Base-by-base conservation (phyloP, 2,797 vertebrate genomes). In the Urophycis tenuis region DNA sequence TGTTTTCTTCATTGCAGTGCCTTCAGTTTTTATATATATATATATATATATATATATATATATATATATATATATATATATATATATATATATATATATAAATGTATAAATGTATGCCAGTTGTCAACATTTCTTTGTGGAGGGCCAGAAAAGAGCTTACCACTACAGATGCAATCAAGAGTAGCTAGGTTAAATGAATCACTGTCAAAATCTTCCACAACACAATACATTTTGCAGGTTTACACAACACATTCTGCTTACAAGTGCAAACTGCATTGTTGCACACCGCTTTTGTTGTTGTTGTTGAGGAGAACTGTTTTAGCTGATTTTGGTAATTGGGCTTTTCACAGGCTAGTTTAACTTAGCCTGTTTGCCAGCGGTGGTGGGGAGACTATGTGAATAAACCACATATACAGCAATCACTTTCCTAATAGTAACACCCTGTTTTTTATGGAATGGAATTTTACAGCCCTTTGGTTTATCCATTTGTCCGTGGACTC, bases 81-180 rank as follows among this genome's bases (percentile, higher is more conserved):
- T 80, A 81, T 81, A 53, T 53, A 10, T 9, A 64, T 64, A 22
- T 64, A 9, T 64, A 17, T 64, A 39, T 31, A 22, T n/a, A 4
- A n/a, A n/a, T n/a, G n/a, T n/a, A n/a, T n/a, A n/a, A n/a, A n/a
- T n/a, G n/a, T 45, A n/a, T 12, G 19, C 29, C 79, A 79, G 77
- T 91, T 92, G 89, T 92, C 90, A 91, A 90, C 88, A 91, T 90
- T 88, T 91, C 91, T 91, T 89, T 88, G 86, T 88, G 86, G 90
- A 85, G 88, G 84, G 82, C 87, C 84, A 88, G 85, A 88, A 91
- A 91, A 91, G 86, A 90, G 90, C 91, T 91, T 91, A 91, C 88
- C 78, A 75, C 83, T 87, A 87, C 87, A 92, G 90, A 92, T 91
- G 89, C 90, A 91, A 91, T 92, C 90, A 90, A 90, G 86, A 89